Conservation (phyloP, 2,113 vertebrate genomes). For the Acrocephalus arundinaceus region DNA sequence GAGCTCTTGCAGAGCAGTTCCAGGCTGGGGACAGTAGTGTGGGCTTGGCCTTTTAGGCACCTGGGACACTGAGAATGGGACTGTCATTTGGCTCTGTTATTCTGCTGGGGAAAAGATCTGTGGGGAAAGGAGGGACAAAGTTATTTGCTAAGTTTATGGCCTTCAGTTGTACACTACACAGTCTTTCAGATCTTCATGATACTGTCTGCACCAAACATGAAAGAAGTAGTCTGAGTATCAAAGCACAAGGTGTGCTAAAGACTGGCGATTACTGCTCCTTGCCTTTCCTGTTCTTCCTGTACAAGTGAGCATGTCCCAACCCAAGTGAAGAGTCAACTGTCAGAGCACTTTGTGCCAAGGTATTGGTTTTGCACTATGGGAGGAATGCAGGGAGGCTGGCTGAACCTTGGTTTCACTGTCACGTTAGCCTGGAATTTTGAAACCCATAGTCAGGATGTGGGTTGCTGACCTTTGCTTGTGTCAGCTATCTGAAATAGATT, state of each 20-base stretch:
- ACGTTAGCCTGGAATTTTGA: neutral
- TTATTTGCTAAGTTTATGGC: neutral
- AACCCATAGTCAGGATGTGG: neutral
- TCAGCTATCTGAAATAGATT: neutral
- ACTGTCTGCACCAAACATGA: neutral
- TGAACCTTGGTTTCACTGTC: neutral
- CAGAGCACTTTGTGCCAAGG: neutral
- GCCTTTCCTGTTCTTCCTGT: neutral
- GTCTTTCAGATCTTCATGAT: neutral
- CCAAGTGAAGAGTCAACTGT: neutral
- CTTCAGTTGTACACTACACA: neutral
- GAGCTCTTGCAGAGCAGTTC: neutral
- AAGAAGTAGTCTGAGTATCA: neutral
- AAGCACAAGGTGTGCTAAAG: neutral
- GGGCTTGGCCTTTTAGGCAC: neutral
- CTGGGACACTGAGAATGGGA: neutral
- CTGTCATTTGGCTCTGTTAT: neutral
- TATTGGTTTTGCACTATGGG: neutral
- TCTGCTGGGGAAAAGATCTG: neutral
- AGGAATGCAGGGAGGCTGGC: slow-evolving; percentile 3
- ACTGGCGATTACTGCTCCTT: neutral
- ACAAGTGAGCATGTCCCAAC: neutral
- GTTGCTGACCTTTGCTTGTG: neutral
- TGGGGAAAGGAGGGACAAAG: neutral
- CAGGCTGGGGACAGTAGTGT: neutral